Evolutionary conservation across 2,797 vertebrate species (phyloP).

Genomic region (Simalia tracyae): DNA sequence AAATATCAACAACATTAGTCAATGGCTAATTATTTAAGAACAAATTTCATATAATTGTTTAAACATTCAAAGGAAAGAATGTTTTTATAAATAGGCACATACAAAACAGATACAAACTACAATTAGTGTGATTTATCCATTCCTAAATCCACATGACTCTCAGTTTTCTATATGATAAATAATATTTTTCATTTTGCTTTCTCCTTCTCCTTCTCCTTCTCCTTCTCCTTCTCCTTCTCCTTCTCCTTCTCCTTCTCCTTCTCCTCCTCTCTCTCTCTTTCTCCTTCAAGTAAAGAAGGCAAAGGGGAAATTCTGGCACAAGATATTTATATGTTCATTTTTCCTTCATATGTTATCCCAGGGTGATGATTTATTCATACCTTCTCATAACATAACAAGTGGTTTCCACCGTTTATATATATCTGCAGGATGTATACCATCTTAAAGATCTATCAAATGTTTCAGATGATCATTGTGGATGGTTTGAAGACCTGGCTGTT

Average conservation of each 20-base stretch:
- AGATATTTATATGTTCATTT: neutral
- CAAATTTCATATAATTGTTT: neutral
- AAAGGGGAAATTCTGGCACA: neutral
- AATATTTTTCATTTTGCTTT: neutral
- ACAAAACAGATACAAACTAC: neutral
- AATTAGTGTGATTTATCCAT: neutral
- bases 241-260: neutral
- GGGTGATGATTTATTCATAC: neutral
- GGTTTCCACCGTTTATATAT: neutral
- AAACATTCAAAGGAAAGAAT: neutral
- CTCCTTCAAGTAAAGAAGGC: neutral
- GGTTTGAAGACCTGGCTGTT: neutral
- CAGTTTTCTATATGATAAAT: neutral
- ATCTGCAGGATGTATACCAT: slow-evolving; percentile 8
- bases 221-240: neutral
- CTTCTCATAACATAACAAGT: neutral
- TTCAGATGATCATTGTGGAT: neutral
- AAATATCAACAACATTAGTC: neutral
- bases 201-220: too few species aligned
- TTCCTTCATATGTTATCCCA: neutral
- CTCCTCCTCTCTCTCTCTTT: neutral
- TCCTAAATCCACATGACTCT: neutral
- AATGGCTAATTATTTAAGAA: neutral
- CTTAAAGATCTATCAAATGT: slow-evolving; percentile 31
- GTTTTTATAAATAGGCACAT: neutral